A percentile compares a stretch with the other conserved stretches of the same genome.
Conservation (phyloP, 2,888 invertebrate species). For the Pristionchus arcanus region DNA sequence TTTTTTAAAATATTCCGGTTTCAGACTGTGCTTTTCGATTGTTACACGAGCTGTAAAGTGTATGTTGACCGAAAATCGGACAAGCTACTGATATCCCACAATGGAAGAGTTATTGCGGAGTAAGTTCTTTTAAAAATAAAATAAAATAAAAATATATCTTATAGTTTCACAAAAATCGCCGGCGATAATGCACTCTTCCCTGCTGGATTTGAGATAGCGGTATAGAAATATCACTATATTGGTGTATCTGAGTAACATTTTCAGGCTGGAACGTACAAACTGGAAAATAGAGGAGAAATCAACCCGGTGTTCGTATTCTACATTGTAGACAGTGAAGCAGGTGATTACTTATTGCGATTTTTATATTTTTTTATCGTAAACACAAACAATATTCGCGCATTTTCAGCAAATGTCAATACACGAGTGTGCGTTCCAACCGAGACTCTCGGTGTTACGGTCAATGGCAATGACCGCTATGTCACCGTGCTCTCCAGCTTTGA, state of each 20-base stretch:
- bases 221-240: not conserved
- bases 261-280: not conserved
- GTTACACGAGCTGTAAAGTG: not conserved
- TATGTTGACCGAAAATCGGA: not conserved
- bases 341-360: not conserved
- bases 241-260: not conserved
- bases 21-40: not conserved
- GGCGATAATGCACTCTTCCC: not conserved
- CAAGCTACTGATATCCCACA: not conserved
- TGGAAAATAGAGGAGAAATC: not conserved
- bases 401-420: not conserved
- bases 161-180: not conserved
- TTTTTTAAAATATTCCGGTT: not conserved
- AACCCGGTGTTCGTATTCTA: not conserved
- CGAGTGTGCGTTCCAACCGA: not conserved
- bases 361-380: not conserved
- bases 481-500: not conserved
- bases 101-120: not conserved
- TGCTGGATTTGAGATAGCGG: not conserved
- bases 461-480: not conserved
- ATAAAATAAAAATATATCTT: no score
- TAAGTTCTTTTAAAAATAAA: not conserved
- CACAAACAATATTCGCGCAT: not conserved
- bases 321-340: not conserved
- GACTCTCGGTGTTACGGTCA: not conserved